Conservation (phyloP, 2,888 invertebrate genomes). For the Noctua janthe region DNA sequence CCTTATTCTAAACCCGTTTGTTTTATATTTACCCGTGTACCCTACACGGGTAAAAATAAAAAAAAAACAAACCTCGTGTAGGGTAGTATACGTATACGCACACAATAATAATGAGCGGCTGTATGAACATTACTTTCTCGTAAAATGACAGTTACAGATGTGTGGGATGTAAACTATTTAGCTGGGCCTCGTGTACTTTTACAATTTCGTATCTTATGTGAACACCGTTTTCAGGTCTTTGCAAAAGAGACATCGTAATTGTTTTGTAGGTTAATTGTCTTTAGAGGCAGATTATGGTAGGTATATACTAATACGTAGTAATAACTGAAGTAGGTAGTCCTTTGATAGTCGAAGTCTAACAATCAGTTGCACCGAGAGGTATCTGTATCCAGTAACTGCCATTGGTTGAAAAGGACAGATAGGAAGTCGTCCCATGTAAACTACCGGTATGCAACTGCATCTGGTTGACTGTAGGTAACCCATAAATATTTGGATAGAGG, state of each 20-base stretch:
- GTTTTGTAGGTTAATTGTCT: background rate
- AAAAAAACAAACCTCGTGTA: too few species aligned
- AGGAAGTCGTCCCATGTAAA: constrained; percentile 1
- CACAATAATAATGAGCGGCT: too few species aligned
- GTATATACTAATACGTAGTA: background rate
- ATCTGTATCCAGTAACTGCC: background rate
- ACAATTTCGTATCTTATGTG: background rate
- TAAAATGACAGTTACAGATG: too few species aligned
- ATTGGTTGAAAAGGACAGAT: background rate
- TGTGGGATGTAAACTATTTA: too few species aligned
- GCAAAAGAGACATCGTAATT: background rate
- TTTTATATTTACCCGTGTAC: too few species aligned
- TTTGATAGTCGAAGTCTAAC: background rate
- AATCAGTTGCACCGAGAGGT: background rate
- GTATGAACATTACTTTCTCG: too few species aligned
- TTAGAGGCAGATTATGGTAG: background rate
- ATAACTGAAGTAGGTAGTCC: background rate
- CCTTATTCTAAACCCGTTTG: too few species aligned
- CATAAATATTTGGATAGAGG: background rate
- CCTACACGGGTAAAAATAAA: too few species aligned
- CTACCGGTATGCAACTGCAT: background rate
- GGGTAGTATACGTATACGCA: too few species aligned
- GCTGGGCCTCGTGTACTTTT: background rate
- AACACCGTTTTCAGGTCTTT: background rate
- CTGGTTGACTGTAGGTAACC: background rate